Percentiles rank a stretch among this genome's conserved stretches.
Evolutionary conservation across 2,797 vertebrate species (phyloP).

Genomic region (Pseudocheirus occidentalis): DNA sequence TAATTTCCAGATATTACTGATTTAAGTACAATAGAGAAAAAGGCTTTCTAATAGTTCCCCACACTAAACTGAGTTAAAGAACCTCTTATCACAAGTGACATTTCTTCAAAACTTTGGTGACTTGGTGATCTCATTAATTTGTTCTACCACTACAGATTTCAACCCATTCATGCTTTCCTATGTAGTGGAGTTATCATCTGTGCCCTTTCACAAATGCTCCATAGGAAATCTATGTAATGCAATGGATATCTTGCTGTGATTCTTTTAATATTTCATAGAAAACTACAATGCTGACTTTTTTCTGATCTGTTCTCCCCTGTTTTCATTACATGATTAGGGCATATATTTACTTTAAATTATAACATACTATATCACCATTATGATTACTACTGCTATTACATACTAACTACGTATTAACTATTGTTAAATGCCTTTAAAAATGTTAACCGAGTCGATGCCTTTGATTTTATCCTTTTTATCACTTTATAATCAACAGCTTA

Average conservation of each 20-base stretch:
- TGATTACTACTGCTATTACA: neutral
- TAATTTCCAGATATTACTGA: neutral
- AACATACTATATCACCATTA: neutral
- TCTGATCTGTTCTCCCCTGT: neutral
- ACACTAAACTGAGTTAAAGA: conserved; percentile 55
- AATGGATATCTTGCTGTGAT: neutral
- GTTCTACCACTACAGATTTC: neutral
- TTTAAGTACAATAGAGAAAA: neutral
- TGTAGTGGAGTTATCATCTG: neutral
- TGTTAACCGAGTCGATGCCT: neutral
- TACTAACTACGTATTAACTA: too few relatives aligned
- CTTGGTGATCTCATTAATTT: neutral
- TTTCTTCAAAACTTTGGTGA: conserved; percentile 21
- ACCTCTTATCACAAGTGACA: conserved; percentile 49
- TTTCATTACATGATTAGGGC: neutral
- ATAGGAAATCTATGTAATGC: neutral
- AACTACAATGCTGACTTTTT: neutral
- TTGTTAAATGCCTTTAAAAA: neutral
- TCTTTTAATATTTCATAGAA: neutral
- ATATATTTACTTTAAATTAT: neutral
- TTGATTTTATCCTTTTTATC: neutral
- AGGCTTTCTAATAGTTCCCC: conserved; percentile 67
- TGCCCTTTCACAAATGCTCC: neutral
- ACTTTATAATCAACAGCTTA: neutral
- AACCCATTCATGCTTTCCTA: neutral